Evolutionary conservation across 1,140 invertebrate species (phyloP).

Genomic region (Pseudobourletiella spinata): DNA sequence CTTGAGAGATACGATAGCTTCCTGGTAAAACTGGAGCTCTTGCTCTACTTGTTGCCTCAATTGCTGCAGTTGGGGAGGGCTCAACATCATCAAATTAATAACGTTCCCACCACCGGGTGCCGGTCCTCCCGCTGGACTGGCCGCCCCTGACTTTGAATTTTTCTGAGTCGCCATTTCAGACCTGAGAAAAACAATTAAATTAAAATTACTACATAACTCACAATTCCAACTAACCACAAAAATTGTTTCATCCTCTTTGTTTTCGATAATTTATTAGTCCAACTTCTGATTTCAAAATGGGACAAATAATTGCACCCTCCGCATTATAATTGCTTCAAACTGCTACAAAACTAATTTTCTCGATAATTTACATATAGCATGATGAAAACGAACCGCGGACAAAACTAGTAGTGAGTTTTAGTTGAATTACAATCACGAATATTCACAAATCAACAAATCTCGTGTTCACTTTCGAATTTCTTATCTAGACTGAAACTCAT

Average conservation of each 20-base stretch:
- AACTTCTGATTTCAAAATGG: neutral
- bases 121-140: neutral
- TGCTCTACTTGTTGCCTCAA: constrained; percentile 78
- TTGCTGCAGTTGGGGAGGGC: constrained; percentile 25
- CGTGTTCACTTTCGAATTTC: too few species aligned
- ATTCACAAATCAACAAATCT: too few species aligned
- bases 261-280: neutral
- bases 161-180: neutral
- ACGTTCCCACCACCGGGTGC: constrained; percentile 15
- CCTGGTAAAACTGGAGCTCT: constrained; percentile 78
- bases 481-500: too few species aligned
- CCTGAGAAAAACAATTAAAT: neutral
- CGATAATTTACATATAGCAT: too few species aligned
- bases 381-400: too few species aligned
- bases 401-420: too few species aligned
- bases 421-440: too few species aligned
- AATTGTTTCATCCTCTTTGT: neutral
- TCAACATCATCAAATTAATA: constrained; percentile 32
- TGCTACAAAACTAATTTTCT: too few species aligned
- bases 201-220: neutral
- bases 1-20: constrained; percentile 78
- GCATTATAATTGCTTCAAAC: too few species aligned
- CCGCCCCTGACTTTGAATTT: neutral
- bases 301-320: neutral
- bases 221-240: neutral